phyloP scores from a whole-genome alignment of 1,140 invertebrate species.

The Pachypsylla venusta region DNA sequence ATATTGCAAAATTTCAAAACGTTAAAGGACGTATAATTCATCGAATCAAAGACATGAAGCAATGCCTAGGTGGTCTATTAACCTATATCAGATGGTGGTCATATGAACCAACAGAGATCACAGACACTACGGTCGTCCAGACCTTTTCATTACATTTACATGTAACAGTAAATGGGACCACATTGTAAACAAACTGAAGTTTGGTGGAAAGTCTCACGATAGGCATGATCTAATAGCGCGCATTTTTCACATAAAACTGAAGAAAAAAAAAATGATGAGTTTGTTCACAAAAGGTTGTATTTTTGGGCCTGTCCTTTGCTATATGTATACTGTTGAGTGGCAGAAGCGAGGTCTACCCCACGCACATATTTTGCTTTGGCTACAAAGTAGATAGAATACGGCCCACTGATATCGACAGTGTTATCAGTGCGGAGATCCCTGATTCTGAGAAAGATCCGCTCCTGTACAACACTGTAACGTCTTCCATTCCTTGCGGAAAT shows the following conservation, averaged over 20 bases:
- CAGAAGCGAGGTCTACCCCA: slow-evolving; percentile 27
- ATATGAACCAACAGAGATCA: too few species aligned
- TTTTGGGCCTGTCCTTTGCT: slow-evolving; percentile 25
- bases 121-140: slow-evolving; percentile 21
- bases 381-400: slow-evolving; percentile 20
- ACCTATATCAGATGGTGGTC: too few species aligned
- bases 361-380: slow-evolving; percentile 28
- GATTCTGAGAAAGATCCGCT: slow-evolving; percentile 17
- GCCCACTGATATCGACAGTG: slow-evolving; percentile 21
- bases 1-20: too few species aligned
- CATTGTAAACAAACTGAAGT: slow-evolving; percentile 27
- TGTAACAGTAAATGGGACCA: slow-evolving; percentile 27
- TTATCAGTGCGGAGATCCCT: slow-evolving; percentile 19
- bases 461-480: slow-evolving; percentile 26
- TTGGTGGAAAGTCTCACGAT: slow-evolving; percentile 26
- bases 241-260: slow-evolving; percentile 33
- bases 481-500: slow-evolving; percentile 28
- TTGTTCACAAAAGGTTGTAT: slow-evolving; percentile 24
- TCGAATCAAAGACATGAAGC: too few species aligned
- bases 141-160: slow-evolving; percentile 20
- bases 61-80: too few species aligned
- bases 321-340: slow-evolving; percentile 22
- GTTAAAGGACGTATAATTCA: too few species aligned
- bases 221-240: slow-evolving; percentile 32
- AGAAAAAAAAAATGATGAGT: slow-evolving; percentile 28